Evolutionary conservation across 2,888 invertebrate genomes (phyloP), one percentile per base, ranked within the genome.

Genomic region (Ceraclea dissimilis): DNA sequence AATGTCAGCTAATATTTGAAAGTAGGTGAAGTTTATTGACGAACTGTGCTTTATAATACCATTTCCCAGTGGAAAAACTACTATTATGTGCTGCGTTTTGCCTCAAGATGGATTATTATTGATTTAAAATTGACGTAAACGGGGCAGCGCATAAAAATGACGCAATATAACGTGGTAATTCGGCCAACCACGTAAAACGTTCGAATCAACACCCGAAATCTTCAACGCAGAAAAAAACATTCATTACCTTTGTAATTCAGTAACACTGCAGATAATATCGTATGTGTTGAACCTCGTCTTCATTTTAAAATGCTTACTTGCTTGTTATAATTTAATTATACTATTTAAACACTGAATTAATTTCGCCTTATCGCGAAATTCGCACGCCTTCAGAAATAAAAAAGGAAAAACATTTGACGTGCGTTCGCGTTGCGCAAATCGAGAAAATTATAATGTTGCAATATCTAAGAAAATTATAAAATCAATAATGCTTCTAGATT

Each of bases 281-380:
- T 89, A 87, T 0, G 95, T 92, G 68, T 90, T 93, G 71, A 94
- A 97, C 67, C 94, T 80, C 1, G 84, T 88, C 80, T 98, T 98
- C 97, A 98, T 97, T 63, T 70, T 77, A 19, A 51, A 53, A 22
- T 33, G 17, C 2, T 51, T n/a, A n/a, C n/a, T n/a, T n/a, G n/a
- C n/a, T 33, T 6, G n/a, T 17, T 21, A 39, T 39, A 8, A 39
- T 39, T 39, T 39, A 46, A 46, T 16, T 16, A 43, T 43, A 13
- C 43, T 43, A 43, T 16, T 43, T 5, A 8, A 43, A 43, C 4
- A 43, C 43, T 26, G 26, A 26, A 26, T 26, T 10, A 26, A 26
- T 26, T 26, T 6, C 26, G 10, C 26, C 26, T n/a, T 10, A 26
- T 10, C 26, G 10, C 26, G 5, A 4, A 26, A 26, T 26, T 26